These are phyloP conservation scores for Xanthorhoe designata DNA, from an alignment of 2,888 invertebrate genomes.

Conservation along the genomic window DNA sequence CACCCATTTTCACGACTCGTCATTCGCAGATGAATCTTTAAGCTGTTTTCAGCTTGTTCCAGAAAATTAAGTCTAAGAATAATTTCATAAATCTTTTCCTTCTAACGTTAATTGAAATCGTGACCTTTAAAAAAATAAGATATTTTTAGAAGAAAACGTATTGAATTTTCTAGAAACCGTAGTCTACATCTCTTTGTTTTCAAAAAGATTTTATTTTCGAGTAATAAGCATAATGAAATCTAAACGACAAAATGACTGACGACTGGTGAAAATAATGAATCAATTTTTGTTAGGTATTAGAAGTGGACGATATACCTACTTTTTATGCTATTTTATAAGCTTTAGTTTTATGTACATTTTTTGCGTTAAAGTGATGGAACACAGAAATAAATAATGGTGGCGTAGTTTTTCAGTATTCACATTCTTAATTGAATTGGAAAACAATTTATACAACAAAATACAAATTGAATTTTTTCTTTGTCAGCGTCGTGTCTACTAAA, in stretches of 20 bases:
- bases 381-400: neutral
- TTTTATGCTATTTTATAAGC: too few relatives aligned
- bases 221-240: too few relatives aligned
- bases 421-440: neutral
- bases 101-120: constrained; percentile 14
- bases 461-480: constrained; percentile 11
- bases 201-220: constrained; percentile 47
- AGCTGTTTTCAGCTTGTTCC: constrained; percentile 18
- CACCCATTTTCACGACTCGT: constrained; percentile 21
- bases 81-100: constrained; percentile 20
- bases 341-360: too few relatives aligned
- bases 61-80: constrained; percentile 20
- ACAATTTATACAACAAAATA: neutral
- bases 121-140: constrained; percentile 1
- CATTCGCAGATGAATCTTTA: constrained; percentile 22
- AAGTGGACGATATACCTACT: constrained; percentile 40
- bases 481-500: constrained; percentile 20
- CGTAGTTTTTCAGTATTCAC: neutral
- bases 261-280: too few relatives aligned
- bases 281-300: constrained; percentile 37
- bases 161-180: constrained; percentile 10
- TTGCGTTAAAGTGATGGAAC: too few relatives aligned
- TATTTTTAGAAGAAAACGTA: constrained; percentile 12
- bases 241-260: too few relatives aligned
- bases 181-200: constrained; percentile 34